A percentile compares a stretch with the other conserved stretches of the same genome.
Conservation (phyloP, 37 sponge, comb jelly and placozoan genomes). For the Mnemiopsis leidyi region DNA sequence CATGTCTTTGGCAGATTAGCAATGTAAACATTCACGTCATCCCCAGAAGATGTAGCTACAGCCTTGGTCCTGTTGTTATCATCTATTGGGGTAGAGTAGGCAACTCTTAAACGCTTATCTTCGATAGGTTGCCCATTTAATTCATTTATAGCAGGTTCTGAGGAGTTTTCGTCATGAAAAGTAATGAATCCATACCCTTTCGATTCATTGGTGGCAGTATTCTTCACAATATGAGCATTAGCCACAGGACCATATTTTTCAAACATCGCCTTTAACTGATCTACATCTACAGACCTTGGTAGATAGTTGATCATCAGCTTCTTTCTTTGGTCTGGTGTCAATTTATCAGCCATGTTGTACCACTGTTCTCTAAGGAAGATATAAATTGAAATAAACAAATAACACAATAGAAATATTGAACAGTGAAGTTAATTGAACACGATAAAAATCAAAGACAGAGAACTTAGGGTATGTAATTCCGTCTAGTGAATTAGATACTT, state of each 20-base stretch:
- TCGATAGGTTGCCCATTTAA: background rate
- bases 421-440: no score
- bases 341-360: slow-evolving; percentile 26
- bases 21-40: slow-evolving; percentile 85
- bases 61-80: background rate
- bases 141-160: background rate
- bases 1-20: slow-evolving; percentile 78
- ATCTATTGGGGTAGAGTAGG: slow-evolving; percentile 51
- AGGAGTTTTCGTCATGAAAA: background rate
- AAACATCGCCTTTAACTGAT: background rate
- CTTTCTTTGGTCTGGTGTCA: slow-evolving; percentile 24
- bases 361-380: background rate
- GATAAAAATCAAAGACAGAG: no score
- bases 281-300: background rate
- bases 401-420: background rate
- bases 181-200: slow-evolving; percentile 56
- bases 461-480: no score
- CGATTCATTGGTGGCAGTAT: slow-evolving; percentile 36
- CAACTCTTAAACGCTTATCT: slow-evolving; percentile 24
- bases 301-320: slow-evolving; percentile 55
- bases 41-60: background rate
- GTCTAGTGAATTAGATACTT: no score
- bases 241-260: slow-evolving; percentile 9
- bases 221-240: slow-evolving; percentile 43
- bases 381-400: background rate